These are phyloP conservation scores for Hapalemur alaotrensis DNA, from an alignment of 2,797 vertebrate species.

Conservation along the genomic window DNA sequence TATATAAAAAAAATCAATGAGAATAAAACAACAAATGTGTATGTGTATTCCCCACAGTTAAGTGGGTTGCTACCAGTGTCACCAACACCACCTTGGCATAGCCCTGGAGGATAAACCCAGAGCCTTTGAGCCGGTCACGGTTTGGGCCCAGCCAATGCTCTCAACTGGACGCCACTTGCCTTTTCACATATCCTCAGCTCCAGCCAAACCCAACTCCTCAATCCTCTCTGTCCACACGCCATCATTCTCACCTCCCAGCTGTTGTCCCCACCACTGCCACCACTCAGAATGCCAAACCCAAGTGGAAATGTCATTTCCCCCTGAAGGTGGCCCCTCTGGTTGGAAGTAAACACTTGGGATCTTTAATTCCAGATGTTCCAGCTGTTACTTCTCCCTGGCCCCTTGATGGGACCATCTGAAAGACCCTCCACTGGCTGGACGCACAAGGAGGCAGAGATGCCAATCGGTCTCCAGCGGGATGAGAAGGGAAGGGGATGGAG, in stretches of 20 bases:
- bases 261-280: neutral
- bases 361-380: slow-evolving; percentile 64
- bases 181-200: neutral
- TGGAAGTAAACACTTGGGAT: neutral
- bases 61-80: neutral
- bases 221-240: neutral
- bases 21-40: neutral
- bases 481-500: slow-evolving; percentile 80
- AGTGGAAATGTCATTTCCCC: neutral
- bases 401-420: slow-evolving; percentile 50
- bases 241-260: neutral
- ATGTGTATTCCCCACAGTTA: neutral
- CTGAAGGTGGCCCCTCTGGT: neutral
- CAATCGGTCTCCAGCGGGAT: neutral
- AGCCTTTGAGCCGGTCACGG: neutral
- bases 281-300: neutral
- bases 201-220: neutral
- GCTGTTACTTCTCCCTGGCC: slow-evolving; percentile 45
- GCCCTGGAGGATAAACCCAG: neutral
- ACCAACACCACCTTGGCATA: neutral
- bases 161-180: neutral
- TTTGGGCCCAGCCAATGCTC: neutral
- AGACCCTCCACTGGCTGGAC: neutral
- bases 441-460: slow-evolving; percentile 76
- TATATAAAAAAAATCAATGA: neutral